phyloP scores from a whole-genome alignment of 2,797 vertebrate species.

The Eulemur rubriventer region DNA sequence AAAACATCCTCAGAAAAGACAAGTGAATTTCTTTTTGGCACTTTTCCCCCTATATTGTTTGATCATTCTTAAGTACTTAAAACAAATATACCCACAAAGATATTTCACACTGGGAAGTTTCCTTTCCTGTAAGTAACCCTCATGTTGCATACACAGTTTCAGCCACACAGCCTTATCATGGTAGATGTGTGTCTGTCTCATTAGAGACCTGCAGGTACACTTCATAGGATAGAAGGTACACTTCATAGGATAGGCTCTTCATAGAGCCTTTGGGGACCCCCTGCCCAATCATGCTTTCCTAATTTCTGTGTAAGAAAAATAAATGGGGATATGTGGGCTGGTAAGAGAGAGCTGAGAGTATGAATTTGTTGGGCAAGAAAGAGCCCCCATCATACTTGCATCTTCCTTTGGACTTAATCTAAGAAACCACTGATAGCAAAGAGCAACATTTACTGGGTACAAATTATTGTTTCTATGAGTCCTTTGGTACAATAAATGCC shows the following conservation, averaged over 20 bases:
- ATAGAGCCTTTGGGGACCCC: neutral
- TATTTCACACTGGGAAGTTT: neutral
- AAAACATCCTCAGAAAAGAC: neutral
- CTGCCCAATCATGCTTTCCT: neutral
- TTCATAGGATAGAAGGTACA: neutral
- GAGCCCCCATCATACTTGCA: neutral
- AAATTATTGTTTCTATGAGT: neutral
- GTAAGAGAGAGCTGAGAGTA: neutral
- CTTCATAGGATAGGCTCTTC: neutral
- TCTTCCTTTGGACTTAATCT: neutral
- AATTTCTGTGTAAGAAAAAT: neutral
- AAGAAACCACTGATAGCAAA: neutral
- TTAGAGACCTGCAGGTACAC: neutral
- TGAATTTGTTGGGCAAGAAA: neutral
- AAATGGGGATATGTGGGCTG: neutral
- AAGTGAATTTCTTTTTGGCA: neutral
- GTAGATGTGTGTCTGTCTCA: neutral
- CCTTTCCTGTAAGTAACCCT: neutral
- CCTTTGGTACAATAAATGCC: neutral
- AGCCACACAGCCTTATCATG: neutral
- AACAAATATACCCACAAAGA: neutral
- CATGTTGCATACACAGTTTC: neutral
- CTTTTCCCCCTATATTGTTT: neutral
- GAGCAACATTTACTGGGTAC: neutral
- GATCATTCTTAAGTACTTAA: neutral